These are phyloP conservation scores for Sphenodon punctatus DNA, from an alignment of 2,797 vertebrate species.

Conservation along the genomic window DNA sequence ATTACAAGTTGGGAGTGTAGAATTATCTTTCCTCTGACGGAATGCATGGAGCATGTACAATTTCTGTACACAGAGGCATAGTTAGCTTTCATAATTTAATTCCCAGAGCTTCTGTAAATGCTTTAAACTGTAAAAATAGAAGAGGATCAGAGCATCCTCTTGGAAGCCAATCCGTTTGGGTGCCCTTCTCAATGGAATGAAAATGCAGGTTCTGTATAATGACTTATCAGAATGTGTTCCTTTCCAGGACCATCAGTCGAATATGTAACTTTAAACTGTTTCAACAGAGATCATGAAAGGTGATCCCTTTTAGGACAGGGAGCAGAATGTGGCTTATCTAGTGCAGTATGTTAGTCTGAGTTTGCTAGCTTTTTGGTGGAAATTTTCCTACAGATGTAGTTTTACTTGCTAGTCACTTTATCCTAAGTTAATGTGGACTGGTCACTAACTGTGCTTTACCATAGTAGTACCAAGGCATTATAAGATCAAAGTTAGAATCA, in stretches of 20 bases:
- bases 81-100: conserved; percentile 15
- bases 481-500: no score
- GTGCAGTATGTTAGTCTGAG: fast-evolving
- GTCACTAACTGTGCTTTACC: not conserved
- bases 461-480: no score
- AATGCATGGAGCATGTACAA: not conserved
- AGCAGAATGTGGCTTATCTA: not conserved
- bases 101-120: not conserved
- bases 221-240: not conserved
- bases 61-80: conserved; percentile 9
- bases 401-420: not conserved
- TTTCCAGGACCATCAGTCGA: not conserved
- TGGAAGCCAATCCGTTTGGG: not conserved
- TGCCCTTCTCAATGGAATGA: fast-evolving
- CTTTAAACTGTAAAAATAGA: not conserved
- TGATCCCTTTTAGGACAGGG: not conserved
- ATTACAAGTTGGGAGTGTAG: not conserved
- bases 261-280: not conserved
- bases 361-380: not conserved
- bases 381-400: not conserved
- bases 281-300: not conserved
- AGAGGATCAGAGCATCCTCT: not conserved
- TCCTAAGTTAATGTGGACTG: not conserved
- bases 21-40: conserved; percentile 7
- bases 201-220: not conserved